These are phyloP conservation scores for Apocrypta bakeri DNA, from an alignment of 1,140 invertebrate genomes.

Conservation along the genomic window DNA sequence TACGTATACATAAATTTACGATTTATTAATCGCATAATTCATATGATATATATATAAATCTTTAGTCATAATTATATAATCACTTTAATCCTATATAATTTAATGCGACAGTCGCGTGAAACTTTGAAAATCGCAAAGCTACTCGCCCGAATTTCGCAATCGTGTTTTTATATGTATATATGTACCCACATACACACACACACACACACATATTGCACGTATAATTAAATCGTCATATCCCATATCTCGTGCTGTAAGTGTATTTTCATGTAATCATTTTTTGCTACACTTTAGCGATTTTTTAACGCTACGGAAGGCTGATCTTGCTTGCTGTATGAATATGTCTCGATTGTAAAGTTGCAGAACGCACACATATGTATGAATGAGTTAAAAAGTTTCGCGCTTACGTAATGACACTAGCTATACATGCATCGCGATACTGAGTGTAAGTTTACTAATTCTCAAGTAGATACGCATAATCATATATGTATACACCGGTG, in stretches of 20 bases:
- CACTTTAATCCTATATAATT: background rate
- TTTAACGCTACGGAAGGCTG: background rate
- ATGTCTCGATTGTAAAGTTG: background rate
- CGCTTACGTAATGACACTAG: background rate
- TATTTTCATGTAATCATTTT: no score
- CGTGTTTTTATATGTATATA: no score
- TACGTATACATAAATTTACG: no score
- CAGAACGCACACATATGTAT: background rate
- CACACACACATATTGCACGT: background rate
- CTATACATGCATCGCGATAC: background rate
- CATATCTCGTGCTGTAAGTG: background rate
- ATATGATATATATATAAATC: no score
- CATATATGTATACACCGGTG: no score
- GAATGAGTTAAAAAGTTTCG: background rate
- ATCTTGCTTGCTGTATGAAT: background rate
- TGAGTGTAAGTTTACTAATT: background rate
- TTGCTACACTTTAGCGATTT: no score
- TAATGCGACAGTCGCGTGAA: no score
- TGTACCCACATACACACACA: no score
- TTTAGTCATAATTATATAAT: background rate
- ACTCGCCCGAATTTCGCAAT: background rate
- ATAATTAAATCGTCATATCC: background rate
- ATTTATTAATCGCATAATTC: no score
- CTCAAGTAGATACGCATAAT: no score
- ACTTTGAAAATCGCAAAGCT: no score